Evolutionary conservation across 2,888 invertebrate genomes (phyloP).

Genomic region (Hydropsyche betteni): DNA sequence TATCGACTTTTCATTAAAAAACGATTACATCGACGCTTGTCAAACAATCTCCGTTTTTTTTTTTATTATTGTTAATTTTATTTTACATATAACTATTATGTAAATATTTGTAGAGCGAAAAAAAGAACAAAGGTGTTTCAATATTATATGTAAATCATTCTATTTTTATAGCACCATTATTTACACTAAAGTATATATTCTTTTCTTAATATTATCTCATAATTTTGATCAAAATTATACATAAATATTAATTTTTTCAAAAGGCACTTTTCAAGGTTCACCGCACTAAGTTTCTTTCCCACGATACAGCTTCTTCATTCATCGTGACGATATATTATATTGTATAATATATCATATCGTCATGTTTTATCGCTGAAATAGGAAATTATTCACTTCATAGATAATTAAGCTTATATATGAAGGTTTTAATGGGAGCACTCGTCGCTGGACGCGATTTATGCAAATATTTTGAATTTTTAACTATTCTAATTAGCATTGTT

Average conservation of each 20-base stretch:
- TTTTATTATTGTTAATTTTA: not conserved
- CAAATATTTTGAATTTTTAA: not conserved
- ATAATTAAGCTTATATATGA: constrained; percentile 3
- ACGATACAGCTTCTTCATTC: constrained; percentile 10
- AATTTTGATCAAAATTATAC: too few relatives aligned
- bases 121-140: not conserved
- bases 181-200: not conserved
- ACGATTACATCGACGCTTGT: constrained; percentile 16
- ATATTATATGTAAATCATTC: not conserved
- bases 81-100: too few relatives aligned
- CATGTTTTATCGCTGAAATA: not conserved
- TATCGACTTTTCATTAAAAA: constrained; percentile 4
- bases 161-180: too few relatives aligned
- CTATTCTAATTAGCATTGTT: too few relatives aligned
- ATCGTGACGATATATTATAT: not conserved
- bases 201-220: not conserved
- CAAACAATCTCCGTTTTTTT: not conserved
- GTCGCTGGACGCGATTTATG: not conserved
- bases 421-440: not conserved
- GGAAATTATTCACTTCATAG: constrained; percentile 21
- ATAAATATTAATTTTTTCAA: not conserved
- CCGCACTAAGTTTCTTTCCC: not conserved
- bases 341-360: not conserved
- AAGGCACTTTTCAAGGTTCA: constrained; percentile 18
- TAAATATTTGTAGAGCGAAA: not conserved